Conservation (phyloP, 2,888 invertebrate genomes). For the Coelogynopora nodosa region DNA sequence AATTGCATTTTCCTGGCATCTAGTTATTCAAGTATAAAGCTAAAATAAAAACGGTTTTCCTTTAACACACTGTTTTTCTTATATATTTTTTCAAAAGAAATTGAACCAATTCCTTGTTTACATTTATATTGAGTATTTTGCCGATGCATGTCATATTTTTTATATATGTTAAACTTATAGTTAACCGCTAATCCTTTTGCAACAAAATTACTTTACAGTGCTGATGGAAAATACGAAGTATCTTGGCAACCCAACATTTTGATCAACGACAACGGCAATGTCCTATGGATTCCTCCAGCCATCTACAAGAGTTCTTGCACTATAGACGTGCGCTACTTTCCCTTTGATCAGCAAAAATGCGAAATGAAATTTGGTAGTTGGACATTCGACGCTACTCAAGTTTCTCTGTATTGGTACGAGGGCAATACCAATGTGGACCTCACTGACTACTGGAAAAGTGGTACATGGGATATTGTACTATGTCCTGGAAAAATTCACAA, state of each 20-base stretch:
- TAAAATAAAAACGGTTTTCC: too few relatives aligned
- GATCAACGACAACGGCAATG: slow-evolving; percentile 88
- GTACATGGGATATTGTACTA: slow-evolving; percentile 61
- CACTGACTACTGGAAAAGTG: slow-evolving; percentile 60
- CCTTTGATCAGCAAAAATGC: slow-evolving; percentile 97
- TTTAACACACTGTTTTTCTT: too few relatives aligned
- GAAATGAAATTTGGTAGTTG: slow-evolving; percentile 89
- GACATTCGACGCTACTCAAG: slow-evolving; percentile 47
- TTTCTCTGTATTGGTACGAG: slow-evolving; percentile 38
- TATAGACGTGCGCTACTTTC: slow-evolving; percentile 97
- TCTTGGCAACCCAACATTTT: slow-evolving; percentile 97
- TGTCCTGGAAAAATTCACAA: slow-evolving; percentile 51
- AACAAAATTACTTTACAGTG: slow-evolving; percentile 76
- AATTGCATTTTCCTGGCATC: too few relatives aligned
- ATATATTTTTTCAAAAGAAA: too few relatives aligned
- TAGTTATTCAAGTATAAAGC: too few relatives aligned
- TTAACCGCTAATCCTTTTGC: too few relatives aligned
- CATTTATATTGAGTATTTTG: too few relatives aligned
- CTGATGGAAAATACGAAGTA: slow-evolving; percentile 98
- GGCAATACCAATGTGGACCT: slow-evolving; percentile 51
- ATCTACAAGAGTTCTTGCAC: slow-evolving; percentile 99
- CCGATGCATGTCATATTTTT: too few relatives aligned
- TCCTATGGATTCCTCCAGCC: slow-evolving; percentile 97
- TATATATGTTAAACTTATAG: too few relatives aligned
- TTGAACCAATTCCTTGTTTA: too few relatives aligned